Evolutionary conservation across 2,888 invertebrate species (phyloP).

Genomic region (Trachelus troglodyta): DNA sequence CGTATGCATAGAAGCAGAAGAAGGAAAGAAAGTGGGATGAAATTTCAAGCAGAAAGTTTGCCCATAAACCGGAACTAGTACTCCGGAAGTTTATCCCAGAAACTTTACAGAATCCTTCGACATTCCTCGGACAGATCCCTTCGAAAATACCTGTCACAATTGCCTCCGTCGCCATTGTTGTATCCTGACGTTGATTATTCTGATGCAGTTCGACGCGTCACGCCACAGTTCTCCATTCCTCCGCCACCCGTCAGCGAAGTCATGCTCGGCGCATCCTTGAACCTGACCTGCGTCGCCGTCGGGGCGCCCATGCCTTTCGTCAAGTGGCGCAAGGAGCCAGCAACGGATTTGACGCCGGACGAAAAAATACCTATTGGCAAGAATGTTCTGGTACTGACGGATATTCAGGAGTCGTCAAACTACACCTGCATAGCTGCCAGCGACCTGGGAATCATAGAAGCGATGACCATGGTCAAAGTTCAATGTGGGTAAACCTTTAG

Average conservation of each 20-base stretch:
- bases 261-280: constrained; percentile 90
- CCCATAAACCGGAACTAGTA: neutral
- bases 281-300: constrained; percentile 95
- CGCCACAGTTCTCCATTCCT: constrained; percentile 94
- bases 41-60: neutral
- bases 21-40: neutral
- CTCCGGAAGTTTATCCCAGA: neutral
- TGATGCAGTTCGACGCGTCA: constrained; percentile 86
- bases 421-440: constrained; percentile 98
- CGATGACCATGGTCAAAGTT: constrained; percentile 90
- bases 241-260: constrained; percentile 89
- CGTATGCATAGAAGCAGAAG: neutral
- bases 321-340: constrained; percentile 88
- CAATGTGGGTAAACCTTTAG: constrained; percentile 80
- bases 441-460: constrained; percentile 91
- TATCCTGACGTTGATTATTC: neutral
- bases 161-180: neutral
- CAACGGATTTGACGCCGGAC: constrained; percentile 87
- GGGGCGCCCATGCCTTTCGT: constrained; percentile 99
- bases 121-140: too few species aligned
- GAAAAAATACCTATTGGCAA: constrained; percentile 87
- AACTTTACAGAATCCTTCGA: neutral
- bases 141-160: neutral
- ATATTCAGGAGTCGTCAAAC: constrained; percentile 93
- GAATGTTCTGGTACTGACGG: constrained; percentile 86